phyloP scores from a whole-genome alignment of 92 coral and sea anemone genomes.

The Heteractis magnifica region DNA sequence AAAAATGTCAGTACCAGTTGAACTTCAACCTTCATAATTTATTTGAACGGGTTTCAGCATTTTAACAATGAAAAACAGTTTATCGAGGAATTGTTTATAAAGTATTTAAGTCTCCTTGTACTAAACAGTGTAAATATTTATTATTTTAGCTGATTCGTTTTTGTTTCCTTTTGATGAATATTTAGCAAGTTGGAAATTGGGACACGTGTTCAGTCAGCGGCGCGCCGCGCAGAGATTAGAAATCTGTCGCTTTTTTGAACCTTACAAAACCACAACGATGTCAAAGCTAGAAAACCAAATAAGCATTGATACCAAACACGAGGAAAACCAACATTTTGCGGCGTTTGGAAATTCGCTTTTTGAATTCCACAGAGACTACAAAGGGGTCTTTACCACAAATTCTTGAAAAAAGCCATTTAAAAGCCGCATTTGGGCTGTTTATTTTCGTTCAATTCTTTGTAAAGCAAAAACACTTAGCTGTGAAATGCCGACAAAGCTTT shows the following conservation, averaged over 20 bases:
- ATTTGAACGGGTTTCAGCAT: not conserved
- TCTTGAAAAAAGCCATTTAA: not conserved
- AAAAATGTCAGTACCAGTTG: not conserved
- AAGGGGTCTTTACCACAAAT: constrained; percentile 4
- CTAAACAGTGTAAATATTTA: not conserved
- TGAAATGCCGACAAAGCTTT: not conserved
- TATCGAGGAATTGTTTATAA: not conserved
- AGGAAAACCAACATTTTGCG: not conserved
- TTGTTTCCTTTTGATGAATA: not conserved
- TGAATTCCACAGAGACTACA: constrained; percentile 3
- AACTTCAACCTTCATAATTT: not conserved
- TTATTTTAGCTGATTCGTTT: not conserved
- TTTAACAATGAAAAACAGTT: not conserved
- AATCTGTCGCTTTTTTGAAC: not conserved
- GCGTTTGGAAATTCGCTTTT: constrained; percentile 5
- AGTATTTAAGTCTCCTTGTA: not conserved
- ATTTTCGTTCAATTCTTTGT: not conserved
- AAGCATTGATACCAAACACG: not conserved
- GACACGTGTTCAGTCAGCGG: not conserved
- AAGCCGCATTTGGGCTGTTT: not conserved
- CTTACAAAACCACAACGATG: not conserved
- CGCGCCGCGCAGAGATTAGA: not conserved
- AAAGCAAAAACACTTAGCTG: constrained; percentile 5
- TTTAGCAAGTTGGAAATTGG: not conserved
- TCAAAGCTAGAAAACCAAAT: not conserved